Evolutionary conservation across 92 coral and sea anemone genomes (phyloP), one percentile per base, ranked within the genome.

Genomic region (Porites rus): DNA sequence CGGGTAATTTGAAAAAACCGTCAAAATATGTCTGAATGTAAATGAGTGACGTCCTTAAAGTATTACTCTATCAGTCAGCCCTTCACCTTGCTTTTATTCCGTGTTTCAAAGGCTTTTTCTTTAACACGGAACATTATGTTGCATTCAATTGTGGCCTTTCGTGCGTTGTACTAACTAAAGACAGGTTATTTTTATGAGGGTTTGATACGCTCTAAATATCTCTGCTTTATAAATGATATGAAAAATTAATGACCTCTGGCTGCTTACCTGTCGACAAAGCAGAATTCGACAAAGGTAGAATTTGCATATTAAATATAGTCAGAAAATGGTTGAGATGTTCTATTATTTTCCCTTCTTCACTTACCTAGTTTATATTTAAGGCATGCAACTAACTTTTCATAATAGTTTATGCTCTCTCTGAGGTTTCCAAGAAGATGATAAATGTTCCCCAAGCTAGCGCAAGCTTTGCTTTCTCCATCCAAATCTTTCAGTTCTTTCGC

Each of bases 371-470:
- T 97, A 76, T 94, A 92, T 63, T 97, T 97, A 31, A 97, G 87
- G 77, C 99, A 96, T 4, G 98, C 96, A 1, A 93, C 97, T 38
- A 97, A 91, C 82, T 96, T 89, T 87, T 97, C 99, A 76, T 95
- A 97, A 72, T 92, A 97, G 31, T 90, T 90, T 7, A 97, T 97
- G 76, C 99, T 97, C 56, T 97, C 98, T 53, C 99, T 79, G 79
- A 97, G 90, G 63, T 97, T 91, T 3, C 99, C 99, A 21, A 94
- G 92, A 13, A 97, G 84, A 83, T 97, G 99, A 71, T 92, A 92
- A 7, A 95, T 94, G 61, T 97, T 97, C 11, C 98, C 99, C 61
- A 97, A 83, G 28, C 98, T 95, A 0, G 99, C 99, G 31, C 98
- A 95, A 10, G 98, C 95, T 71, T 97, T 97, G 82, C 98, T 95